Evolutionary conservation across 2,888 invertebrate species (phyloP), one percentile per base, ranked within the genome.

Genomic region (Parochlus steinenii): DNA sequence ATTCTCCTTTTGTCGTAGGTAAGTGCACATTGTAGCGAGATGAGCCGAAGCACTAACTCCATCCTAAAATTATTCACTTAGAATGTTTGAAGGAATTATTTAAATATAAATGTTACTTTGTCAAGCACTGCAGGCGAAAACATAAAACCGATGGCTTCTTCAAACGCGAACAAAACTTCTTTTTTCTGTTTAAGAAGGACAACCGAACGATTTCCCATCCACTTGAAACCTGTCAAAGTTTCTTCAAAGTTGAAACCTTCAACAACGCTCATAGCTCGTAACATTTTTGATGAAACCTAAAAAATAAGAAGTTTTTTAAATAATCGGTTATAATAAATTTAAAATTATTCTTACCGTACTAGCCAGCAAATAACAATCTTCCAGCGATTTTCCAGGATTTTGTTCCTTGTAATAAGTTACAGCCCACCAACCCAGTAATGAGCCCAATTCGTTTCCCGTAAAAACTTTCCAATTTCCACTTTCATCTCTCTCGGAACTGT

Each of bases 121-220:
- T 98, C 98, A 4, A 92, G 64, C 4, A 95, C 89, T 5, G 63
- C 62, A 3, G 72, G 67, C n/a, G 81, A 79, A 51, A 85, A 83
- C 95, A 98, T 95, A 53, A 85, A 97, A 1, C 95, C 98, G 51
- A 99, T 95, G 1, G 97, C 95, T 61, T 99, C 98, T 54, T 99
- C 98, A 58, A 83, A 99, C 1, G 93, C 92, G 58, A 95, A 90
- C 34, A 98, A 55, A 0, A 93, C 82, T 7, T 63, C 58, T 47
- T 85, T 82, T 18, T 75, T 80, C 37, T 74, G 58, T 38, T 69
- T 61, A 22, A 75, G 57, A 36, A 92, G 58, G 5, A 87, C 71
- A 19, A 75, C 62, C 0, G 82, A 69, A 48, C 71, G 71, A 57
- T 95, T 97, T 5, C 89, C 97, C 86, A 99, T 93, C 95, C 95